phyloP scores from a whole-genome alignment of 2,797 vertebrate species.

The Phoebastria nigripes region DNA sequence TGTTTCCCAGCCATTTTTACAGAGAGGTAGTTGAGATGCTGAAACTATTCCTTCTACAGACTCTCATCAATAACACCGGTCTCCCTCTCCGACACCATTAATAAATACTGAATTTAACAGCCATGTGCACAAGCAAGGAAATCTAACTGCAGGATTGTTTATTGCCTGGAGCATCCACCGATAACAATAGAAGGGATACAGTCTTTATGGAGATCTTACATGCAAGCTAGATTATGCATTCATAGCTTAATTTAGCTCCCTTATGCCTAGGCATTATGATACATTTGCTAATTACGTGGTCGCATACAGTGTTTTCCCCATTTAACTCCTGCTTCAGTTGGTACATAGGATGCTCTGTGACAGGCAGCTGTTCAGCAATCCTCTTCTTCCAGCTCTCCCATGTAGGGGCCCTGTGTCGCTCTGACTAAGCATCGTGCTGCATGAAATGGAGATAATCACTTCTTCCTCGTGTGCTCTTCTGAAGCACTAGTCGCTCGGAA shows the following conservation, averaged over 20 bases:
- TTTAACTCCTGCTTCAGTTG: neutral
- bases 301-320: neutral
- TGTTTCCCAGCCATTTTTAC: neutral
- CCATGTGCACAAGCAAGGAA: neutral
- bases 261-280: neutral
- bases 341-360: neutral
- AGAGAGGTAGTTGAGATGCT: neutral
- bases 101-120: constrained; percentile 18
- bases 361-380: neutral
- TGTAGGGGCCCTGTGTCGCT: neutral
- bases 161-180: neutral
- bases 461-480: neutral
- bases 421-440: neutral
- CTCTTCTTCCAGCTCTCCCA: neutral
- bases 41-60: neutral
- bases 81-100: neutral
- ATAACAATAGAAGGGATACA: neutral
- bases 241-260: constrained; percentile 1
- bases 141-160: neutral
- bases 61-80: neutral
- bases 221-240: neutral
- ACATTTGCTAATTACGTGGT: neutral
- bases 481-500: neutral
- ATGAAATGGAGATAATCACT: neutral
- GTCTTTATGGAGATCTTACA: neutral